Percentiles rank a stretch among this genome's conserved stretches.
Evolutionary conservation across 2,113 vertebrate genomes (phyloP).

Genomic region (Colius striatus): DNA sequence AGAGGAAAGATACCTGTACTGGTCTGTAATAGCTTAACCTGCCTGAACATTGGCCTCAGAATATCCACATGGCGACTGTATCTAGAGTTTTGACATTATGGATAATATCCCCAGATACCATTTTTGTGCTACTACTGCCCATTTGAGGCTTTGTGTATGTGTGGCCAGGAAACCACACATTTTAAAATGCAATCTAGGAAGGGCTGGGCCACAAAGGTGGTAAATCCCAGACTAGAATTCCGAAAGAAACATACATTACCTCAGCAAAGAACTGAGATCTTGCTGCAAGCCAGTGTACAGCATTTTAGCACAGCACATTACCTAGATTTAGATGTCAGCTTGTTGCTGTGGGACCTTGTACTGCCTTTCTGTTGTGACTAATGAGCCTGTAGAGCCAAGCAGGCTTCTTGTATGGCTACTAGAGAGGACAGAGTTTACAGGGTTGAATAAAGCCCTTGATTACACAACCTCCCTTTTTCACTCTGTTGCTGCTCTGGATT

Average conservation of each 20-base stretch:
- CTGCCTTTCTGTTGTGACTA: constrained; percentile 42
- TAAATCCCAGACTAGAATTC: neutral
- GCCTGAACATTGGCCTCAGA: neutral
- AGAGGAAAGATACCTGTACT: neutral
- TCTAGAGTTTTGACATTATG: neutral
- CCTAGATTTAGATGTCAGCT: constrained; percentile 55
- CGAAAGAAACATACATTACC: neutral
- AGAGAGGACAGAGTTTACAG: constrained; percentile 17
- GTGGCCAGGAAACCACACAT: neutral
- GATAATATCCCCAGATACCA: neutral
- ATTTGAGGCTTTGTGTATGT: neutral
- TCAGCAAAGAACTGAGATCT: neutral
- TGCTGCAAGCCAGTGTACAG: neutral
- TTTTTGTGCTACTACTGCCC: neutral
- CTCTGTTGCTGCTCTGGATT: neutral
- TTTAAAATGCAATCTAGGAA: neutral
- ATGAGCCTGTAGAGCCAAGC: constrained; percentile 11
- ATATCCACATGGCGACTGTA: neutral
- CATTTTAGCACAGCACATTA: neutral
- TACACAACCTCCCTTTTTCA: neutral
- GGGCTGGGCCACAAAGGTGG: neutral
- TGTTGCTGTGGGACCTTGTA: constrained; percentile 33
- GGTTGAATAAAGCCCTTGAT: neutral
- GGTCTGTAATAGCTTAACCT: neutral
- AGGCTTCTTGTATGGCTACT: neutral